These are phyloP conservation scores for Cervus canadensis DNA, from an alignment of 2,113 vertebrate genomes.

Conservation along the genomic window DNA sequence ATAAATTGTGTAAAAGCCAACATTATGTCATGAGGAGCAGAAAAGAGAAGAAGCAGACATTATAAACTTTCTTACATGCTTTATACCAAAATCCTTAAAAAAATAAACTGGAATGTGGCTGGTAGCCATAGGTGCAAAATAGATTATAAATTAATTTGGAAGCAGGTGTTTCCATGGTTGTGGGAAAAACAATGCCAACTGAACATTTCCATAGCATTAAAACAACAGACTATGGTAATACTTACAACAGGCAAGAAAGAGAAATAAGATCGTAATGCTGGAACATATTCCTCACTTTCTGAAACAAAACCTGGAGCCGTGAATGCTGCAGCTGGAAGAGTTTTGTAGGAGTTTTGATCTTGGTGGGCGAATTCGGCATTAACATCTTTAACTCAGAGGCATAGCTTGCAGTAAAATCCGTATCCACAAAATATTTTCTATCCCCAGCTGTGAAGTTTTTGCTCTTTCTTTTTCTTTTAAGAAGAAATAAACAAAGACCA, in stretches of 20 bases:
- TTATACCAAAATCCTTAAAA: slow-evolving; percentile 67
- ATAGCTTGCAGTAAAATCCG: slow-evolving; percentile 56
- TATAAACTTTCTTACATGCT: slow-evolving; percentile 62
- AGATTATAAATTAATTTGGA: slow-evolving; percentile 78
- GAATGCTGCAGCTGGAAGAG: slow-evolving; percentile 73
- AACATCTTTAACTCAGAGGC: slow-evolving; percentile 60
- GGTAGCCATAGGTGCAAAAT: slow-evolving; percentile 73
- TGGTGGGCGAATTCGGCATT: slow-evolving; percentile 60
- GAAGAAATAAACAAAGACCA: slow-evolving; percentile 52
- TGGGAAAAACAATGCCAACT: slow-evolving; percentile 61
- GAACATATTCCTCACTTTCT: slow-evolving; percentile 65
- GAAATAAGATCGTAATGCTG: slow-evolving; percentile 68
- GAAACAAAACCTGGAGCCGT: slow-evolving; percentile 72
- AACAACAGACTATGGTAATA: slow-evolving; percentile 43
- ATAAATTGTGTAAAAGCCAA: slow-evolving; percentile 75
- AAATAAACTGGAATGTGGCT: slow-evolving; percentile 66
- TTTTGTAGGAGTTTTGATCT: slow-evolving; percentile 75
- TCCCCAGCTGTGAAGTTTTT: slow-evolving; percentile 35
- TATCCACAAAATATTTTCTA: slow-evolving; percentile 15
- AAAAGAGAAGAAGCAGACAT: slow-evolving; percentile 73
- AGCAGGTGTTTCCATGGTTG: slow-evolving; percentile 79
- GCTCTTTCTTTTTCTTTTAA: slow-evolving; percentile 42
- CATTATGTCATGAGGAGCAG: slow-evolving; percentile 73
- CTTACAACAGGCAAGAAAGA: slow-evolving; percentile 71
- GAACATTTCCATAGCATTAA: slow-evolving; percentile 63